A percentile compares a stretch with the other conserved stretches of the same genome.
phyloP scores from a whole-genome alignment of 2,113 vertebrate genomes.

The Callocephalon fimbriatum region DNA sequence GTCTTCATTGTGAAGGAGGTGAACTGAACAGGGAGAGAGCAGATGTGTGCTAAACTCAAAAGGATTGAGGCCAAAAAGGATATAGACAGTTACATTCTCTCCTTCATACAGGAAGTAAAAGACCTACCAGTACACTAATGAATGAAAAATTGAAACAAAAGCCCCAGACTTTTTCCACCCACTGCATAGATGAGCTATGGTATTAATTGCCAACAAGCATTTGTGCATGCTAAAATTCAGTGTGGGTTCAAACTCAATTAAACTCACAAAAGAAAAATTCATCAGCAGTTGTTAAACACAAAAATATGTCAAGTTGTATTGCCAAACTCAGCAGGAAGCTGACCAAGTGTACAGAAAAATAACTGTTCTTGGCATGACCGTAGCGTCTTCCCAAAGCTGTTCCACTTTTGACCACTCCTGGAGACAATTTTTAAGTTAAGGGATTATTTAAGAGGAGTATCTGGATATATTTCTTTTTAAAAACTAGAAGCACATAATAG shows the following conservation, averaged over 20 bases:
- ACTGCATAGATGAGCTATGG: background rate
- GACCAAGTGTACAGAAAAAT: background rate
- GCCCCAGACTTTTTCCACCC: background rate
- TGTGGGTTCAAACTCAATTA: constrained; percentile 37
- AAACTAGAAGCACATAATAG: background rate
- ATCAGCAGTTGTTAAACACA: constrained; percentile 43
- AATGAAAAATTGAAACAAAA: background rate
- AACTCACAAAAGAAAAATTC: constrained; percentile 38
- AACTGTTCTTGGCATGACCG: background rate
- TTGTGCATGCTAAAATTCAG: constrained; percentile 4
- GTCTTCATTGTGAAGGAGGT: background rate
- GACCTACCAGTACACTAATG: background rate
- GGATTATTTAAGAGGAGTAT: background rate
- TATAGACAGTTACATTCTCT: background rate
- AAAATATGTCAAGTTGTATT: constrained; percentile 4
- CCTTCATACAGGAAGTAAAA: background rate
- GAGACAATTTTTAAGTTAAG: background rate
- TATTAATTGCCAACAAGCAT: constrained; percentile 32
- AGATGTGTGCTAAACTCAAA: background rate
- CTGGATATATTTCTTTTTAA: background rate
- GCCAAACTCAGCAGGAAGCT: constrained; percentile 38
- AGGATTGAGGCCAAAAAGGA: background rate
- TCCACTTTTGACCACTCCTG: background rate
- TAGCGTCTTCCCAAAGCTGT: background rate
- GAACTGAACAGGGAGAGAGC: background rate